These are phyloP conservation scores for Malacoctenus gilli DNA, from an alignment of 2,797 vertebrate genomes.

Conservation along the genomic window DNA sequence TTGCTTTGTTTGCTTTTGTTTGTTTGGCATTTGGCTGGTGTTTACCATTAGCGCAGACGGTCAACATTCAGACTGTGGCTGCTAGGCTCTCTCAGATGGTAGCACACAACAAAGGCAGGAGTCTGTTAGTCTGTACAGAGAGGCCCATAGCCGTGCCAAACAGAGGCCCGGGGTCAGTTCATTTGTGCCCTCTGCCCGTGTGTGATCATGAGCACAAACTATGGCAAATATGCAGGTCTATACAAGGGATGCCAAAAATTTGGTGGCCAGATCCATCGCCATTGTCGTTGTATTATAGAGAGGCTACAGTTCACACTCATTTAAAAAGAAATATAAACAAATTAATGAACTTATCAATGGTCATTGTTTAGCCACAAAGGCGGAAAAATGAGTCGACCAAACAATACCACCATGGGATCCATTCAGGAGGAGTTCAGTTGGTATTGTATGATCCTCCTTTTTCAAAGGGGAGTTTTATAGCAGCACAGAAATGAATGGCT, in stretches of 20 bases:
- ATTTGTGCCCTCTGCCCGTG: conserved; percentile 43
- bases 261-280: not conserved
- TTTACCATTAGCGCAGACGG: conserved; percentile 72
- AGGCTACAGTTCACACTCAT: not conserved
- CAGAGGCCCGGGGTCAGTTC: conserved; percentile 57
- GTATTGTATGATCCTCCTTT: no score
- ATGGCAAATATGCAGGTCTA: conserved; percentile 25
- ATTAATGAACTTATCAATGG: no score
- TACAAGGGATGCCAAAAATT: not conserved
- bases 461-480: no score
- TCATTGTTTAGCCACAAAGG: no score
- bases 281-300: not conserved
- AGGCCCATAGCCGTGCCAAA: conserved; percentile 56
- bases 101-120: conserved; percentile 68
- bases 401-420: not conserved
- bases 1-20: conserved; percentile 63
- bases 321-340: not conserved
- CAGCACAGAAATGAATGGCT: no score
- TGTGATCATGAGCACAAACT: conserved; percentile 40
- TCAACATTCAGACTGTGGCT: conserved; percentile 75
- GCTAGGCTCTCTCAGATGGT: conserved; percentile 56
- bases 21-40: conserved; percentile 68
- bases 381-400: not conserved
- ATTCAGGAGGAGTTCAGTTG: no score
- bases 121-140: conserved; percentile 67